Conservation (phyloP, 2,888 invertebrate species). For the Corbicula japonica region DNA sequence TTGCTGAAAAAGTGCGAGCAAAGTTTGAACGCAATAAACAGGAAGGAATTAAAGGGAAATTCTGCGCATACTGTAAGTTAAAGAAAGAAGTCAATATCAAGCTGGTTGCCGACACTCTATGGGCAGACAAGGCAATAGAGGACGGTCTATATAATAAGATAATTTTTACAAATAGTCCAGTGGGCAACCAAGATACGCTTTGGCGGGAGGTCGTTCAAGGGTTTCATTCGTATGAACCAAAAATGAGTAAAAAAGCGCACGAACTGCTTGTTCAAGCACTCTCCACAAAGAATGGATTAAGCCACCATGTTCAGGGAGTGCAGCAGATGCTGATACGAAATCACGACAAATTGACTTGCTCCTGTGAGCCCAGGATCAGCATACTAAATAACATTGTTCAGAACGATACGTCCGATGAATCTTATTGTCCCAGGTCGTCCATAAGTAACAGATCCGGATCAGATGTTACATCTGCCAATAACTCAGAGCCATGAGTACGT, state of each 20-base stretch:
- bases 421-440: too few relatives aligned
- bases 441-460: too few relatives aligned
- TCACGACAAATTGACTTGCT: not conserved
- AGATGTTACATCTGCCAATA: too few relatives aligned
- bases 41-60: not conserved
- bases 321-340: not conserved
- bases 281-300: constrained; percentile 2
- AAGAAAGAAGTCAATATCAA: constrained; percentile 18
- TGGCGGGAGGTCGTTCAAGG: not conserved
- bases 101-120: constrained; percentile 22
- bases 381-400: too few relatives aligned
- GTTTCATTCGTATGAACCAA: not conserved
- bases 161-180: not conserved
- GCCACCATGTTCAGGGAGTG: not conserved
- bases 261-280: not conserved
- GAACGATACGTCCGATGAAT: too few relatives aligned
- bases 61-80: constrained; percentile 28
- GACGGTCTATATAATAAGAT: constrained; percentile 24
- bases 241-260: not conserved
- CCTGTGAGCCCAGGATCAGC: not conserved
- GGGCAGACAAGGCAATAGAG: not conserved
- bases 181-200: constrained; percentile 7
- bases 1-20: not conserved
- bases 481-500: too few relatives aligned
- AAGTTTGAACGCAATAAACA: constrained; percentile 25